phyloP scores from a whole-genome alignment of 2,113 vertebrate genomes.

The Chelonoidis abingdonii region DNA sequence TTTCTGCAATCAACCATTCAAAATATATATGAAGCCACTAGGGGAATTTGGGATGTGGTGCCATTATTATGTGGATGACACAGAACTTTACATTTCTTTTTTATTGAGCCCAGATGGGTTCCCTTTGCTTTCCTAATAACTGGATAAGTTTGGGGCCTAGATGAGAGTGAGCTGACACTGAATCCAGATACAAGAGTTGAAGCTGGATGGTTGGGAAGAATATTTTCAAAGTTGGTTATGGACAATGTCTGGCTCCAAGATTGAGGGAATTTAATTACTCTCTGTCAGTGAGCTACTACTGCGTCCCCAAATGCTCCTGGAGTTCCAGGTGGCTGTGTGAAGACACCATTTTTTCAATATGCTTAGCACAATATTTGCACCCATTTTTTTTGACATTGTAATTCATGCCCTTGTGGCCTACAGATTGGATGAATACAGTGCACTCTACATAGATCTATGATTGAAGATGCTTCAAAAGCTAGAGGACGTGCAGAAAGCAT shows the following conservation, averaged over 20 bases:
- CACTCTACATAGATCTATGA: constrained; percentile 29
- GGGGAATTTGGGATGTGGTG: not conserved
- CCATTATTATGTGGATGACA: not conserved
- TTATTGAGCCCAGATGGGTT: not conserved
- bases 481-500: constrained; percentile 30
- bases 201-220: not conserved
- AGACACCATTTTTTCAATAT: not conserved
- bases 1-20: not conserved
- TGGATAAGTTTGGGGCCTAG: not conserved
- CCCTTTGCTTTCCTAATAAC: not conserved
- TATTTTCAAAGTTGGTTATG: not conserved
- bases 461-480: not conserved
- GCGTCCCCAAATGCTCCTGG: not conserved
- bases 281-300: not conserved
- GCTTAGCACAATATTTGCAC: not conserved
- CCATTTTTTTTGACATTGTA: constrained; percentile 24
- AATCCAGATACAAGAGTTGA: constrained; percentile 4
- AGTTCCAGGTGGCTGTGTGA: not conserved
- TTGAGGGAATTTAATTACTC: not conserved
- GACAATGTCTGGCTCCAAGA: not conserved
- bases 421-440: constrained; percentile 42
- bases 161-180: not conserved
- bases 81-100: not conserved
- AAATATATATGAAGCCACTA: not conserved
- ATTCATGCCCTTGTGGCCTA: constrained; percentile 9